phyloP scores from a whole-genome alignment of 2,797 vertebrate species.

The Nannoperca australis region DNA sequence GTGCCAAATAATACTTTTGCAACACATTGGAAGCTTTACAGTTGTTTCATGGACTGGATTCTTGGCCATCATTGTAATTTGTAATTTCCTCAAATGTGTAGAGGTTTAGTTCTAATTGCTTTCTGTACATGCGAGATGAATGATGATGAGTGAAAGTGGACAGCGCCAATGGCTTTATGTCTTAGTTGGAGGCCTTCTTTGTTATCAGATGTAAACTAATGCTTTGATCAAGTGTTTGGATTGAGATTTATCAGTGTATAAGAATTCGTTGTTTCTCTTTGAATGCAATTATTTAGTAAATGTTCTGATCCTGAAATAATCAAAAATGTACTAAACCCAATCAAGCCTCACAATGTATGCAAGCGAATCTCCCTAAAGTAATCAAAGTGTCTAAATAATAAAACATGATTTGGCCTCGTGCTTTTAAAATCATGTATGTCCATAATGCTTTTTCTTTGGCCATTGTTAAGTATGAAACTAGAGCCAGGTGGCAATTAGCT shows the following conservation, averaged over 20 bases:
- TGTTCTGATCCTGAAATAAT: conserved; percentile 59
- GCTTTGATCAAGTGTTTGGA: conserved; percentile 78
- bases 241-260: conserved; percentile 55
- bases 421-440: conserved; percentile 30
- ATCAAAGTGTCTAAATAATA: conserved; percentile 43
- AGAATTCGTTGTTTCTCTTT: conserved; percentile 53
- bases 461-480: background rate
- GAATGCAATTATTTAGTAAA: conserved; percentile 60
- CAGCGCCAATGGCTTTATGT: conserved; percentile 64
- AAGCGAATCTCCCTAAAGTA: conserved; percentile 37
- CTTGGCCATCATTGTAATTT: conserved; percentile 69
- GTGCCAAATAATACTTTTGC: conserved; percentile 70
- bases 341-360: conserved; percentile 10
- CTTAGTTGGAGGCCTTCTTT: conserved; percentile 51
- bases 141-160: conserved; percentile 60
- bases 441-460: conserved; percentile 19
- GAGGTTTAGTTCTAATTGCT: conserved; percentile 61
- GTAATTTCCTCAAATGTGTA: conserved; percentile 75
- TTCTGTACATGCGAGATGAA: conserved; percentile 63
- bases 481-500: background rate
- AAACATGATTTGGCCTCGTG: conserved; percentile 31
- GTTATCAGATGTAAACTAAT: conserved; percentile 52
- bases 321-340: conserved; percentile 12
- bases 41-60: conserved; percentile 51
- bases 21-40: conserved; percentile 62